These are phyloP conservation scores for Cygnus buccinator DNA, from an alignment of 2,113 vertebrate genomes.

Conservation along the genomic window DNA sequence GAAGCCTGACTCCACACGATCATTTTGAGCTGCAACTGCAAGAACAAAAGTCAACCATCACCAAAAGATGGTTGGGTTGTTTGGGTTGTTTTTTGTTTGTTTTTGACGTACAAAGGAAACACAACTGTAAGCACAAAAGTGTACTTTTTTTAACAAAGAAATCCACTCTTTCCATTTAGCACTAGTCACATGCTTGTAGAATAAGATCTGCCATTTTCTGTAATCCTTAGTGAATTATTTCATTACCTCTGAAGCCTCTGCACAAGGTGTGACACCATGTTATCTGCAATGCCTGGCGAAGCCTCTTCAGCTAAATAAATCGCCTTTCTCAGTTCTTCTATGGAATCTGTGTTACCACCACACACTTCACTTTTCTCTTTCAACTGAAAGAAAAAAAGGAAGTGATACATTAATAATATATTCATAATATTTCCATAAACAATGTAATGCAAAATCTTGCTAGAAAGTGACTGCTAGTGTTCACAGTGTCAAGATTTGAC, in stretches of 20 bases:
- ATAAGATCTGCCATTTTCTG: not conserved
- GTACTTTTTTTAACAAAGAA: not conserved
- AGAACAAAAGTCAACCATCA: not conserved
- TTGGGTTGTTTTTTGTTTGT: not conserved
- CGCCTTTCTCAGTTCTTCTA: constrained; percentile 88
- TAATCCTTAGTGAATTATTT: not conserved
- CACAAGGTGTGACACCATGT: constrained; percentile 90
- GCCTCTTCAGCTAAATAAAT: constrained; percentile 91
- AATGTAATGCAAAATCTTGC: not conserved
- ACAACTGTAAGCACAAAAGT: not conserved
- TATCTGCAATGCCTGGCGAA: constrained; percentile 92
- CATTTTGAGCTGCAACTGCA: not conserved
- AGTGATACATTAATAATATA: not conserved
- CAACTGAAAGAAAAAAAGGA: constrained; percentile 73
- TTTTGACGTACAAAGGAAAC: not conserved
- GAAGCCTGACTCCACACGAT: not conserved
- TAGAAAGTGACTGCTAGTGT: not conserved
- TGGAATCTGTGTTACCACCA: constrained; percentile 86
- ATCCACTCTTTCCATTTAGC: not conserved
- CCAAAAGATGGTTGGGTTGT: too few relatives aligned
- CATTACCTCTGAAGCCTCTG: constrained; percentile 93
- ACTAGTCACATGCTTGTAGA: not conserved
- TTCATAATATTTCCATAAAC: not conserved
- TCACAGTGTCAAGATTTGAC: not conserved
- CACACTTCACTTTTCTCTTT: constrained; percentile 87